Conservation (phyloP, 2,113 vertebrate genomes). For the Chaetorhynchus papuensis region DNA sequence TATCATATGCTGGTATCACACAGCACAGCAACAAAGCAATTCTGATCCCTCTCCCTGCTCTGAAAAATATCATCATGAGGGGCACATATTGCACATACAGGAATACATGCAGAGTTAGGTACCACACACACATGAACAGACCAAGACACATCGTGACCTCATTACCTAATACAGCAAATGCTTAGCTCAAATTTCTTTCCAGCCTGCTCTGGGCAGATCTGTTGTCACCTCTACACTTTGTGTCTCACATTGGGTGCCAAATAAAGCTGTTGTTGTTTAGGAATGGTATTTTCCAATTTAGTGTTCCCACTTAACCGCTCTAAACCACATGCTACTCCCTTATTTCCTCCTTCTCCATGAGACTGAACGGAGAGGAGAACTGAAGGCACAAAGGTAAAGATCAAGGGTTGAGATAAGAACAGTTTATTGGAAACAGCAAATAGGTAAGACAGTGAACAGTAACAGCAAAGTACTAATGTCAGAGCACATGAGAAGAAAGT, state of each 20-base stretch:
- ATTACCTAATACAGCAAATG: not conserved
- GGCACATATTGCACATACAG: not conserved
- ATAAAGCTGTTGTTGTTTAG: not conserved
- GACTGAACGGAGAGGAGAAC: not conserved
- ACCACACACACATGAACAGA: not conserved
- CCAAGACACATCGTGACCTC: not conserved
- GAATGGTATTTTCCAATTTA: not conserved
- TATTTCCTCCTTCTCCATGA: not conserved
- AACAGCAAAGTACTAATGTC: not conserved
- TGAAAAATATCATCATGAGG: not conserved
- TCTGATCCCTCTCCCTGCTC: not conserved
- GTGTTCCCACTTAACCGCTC: not conserved
- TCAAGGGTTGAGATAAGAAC: not conserved
- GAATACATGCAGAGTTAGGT: not conserved
- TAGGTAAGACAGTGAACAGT: accelerated
- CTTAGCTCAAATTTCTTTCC: not conserved
- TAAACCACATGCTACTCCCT: not conserved
- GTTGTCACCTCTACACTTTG: not conserved
- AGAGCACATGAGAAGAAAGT: not conserved
- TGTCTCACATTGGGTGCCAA: accelerated
- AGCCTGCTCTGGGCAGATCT: not conserved
- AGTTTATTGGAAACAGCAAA: not conserved
- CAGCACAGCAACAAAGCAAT: not conserved
- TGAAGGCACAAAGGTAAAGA: not conserved
- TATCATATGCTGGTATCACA: not conserved